These are phyloP conservation scores for Haliaeetus albicilla DNA, from an alignment of 2,797 vertebrate genomes.

Conservation along the genomic window DNA sequence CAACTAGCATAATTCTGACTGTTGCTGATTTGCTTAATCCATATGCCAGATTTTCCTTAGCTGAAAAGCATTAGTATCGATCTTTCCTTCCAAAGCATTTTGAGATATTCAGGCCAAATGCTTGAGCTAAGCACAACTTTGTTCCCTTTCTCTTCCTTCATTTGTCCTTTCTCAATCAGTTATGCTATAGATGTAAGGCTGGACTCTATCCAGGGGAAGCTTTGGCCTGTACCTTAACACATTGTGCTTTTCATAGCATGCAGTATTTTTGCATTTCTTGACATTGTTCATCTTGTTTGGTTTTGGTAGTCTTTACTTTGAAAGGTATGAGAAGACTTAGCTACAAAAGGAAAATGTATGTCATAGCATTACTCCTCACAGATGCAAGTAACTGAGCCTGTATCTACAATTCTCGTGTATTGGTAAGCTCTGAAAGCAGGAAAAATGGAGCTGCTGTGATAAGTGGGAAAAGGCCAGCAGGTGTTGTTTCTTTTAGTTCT, in stretches of 20 bases:
- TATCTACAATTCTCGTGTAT: rapidly evolving
- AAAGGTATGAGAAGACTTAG: not conserved
- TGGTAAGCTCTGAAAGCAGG: not conserved
- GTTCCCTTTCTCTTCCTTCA: not conserved
- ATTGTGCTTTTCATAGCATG: not conserved
- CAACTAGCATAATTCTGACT: not conserved
- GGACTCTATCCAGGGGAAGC: not conserved
- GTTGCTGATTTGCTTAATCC: not conserved
- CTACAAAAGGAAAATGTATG: not conserved
- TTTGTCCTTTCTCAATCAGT: not conserved
- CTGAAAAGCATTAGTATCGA: not conserved
- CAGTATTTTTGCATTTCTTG: not conserved
- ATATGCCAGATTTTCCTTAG: not conserved
- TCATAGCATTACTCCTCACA: not conserved
- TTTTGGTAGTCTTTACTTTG: not conserved
- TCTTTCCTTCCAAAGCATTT: not conserved
- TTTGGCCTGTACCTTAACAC: not conserved
- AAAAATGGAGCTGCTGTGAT: not conserved
- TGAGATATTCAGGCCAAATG: not conserved
- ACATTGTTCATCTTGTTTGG: not conserved
- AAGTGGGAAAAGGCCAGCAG: not conserved
- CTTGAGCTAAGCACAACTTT: not conserved
- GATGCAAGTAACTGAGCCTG: not conserved
- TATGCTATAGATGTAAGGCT: not conserved
- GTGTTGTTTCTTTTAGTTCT: not conserved